Evolutionary conservation across 2,888 invertebrate genomes (phyloP), one percentile per base, ranked within the genome.

Genomic region (Dynastes hyllus): DNA sequence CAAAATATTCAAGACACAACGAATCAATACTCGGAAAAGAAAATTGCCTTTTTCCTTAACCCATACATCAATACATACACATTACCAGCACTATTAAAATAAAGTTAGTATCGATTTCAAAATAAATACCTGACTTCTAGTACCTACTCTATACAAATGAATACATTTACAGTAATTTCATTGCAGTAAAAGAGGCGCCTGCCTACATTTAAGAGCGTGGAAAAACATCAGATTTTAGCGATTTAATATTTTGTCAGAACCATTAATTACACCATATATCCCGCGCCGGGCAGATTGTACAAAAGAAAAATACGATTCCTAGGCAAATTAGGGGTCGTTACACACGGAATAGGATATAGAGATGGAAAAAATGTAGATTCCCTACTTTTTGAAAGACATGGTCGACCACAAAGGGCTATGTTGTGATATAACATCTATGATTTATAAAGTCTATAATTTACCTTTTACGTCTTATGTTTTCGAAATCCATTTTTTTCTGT

Each of bases 271-370:
- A 8, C 29, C 55, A 45, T 50, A 67, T 40, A 58, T 71, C 58
- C 55, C 58, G 55, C n/a, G 55, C 22, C n/a, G 55, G 58, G 58
- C 58, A 71, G 40, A 71, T 71, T 58, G 71, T 71, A 58, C 58
- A 71, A 71, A 71, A 55, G 71, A 71, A 71, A 71, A 71, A 71
- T 71, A 58, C 37, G 58, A 71, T 71, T 71, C 58, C 55, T 71
- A 71, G 55, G 71, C 71, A 71, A 71, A 71, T 71, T 40, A 71
- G 71, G 71, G 22, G 32, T 16, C 32, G 16, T 71, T 51, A 70
- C 70, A 70, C 70, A 45, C 45, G 45, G 45, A 71, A 71, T 71
- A 37, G 55, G 71, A 32, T 37, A 32, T 45, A 67, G 71, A 58
- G 55, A 37, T 22, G 71, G 40, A 69, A 69, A 69, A 69, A 69